Percentiles rank a stretch among this genome's conserved stretches.
Conservation (phyloP, 2,888 invertebrate genomes). For the Trichopria drosophilae region DNA sequence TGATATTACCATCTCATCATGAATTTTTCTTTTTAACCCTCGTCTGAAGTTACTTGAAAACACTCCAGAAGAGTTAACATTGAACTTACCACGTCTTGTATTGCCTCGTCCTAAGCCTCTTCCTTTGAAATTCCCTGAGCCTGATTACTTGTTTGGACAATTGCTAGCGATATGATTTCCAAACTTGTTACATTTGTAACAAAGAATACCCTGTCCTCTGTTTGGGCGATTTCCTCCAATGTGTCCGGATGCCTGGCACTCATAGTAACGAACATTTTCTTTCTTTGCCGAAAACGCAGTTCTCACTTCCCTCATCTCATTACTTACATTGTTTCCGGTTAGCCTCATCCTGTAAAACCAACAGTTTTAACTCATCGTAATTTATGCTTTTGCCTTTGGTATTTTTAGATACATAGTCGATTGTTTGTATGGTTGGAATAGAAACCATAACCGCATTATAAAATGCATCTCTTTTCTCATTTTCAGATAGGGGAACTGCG, state of each 20-base stretch:
- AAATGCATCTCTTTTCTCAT: slow-evolving; percentile 32
- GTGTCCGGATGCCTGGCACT: slow-evolving; percentile 1
- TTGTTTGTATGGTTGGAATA: slow-evolving; percentile 8
- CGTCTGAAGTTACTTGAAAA: background rate
- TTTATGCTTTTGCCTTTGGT: no score
- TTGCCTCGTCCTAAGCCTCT: background rate
- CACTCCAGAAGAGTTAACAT: background rate
- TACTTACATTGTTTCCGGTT: slow-evolving; percentile 1
- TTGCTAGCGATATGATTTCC: background rate
- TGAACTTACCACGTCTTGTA: background rate
- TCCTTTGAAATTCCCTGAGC: background rate
- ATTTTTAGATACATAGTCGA: slow-evolving; percentile 10
- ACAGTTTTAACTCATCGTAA: slow-evolving; percentile 10
- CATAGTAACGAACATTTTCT: background rate
- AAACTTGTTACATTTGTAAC: background rate
- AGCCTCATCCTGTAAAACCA: slow-evolving; percentile 19
- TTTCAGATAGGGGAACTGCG: slow-evolving; percentile 27
- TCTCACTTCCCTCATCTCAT: background rate
- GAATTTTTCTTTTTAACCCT: background rate
- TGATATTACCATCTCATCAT: background rate
- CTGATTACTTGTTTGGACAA: background rate
- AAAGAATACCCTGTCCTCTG: background rate
- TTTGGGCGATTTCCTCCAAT: background rate
- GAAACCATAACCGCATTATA: slow-evolving; percentile 8
- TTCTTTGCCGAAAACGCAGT: background rate